Evolutionary conservation across 1,140 invertebrate species (phyloP).

Genomic region (Philaenus spumarius): DNA sequence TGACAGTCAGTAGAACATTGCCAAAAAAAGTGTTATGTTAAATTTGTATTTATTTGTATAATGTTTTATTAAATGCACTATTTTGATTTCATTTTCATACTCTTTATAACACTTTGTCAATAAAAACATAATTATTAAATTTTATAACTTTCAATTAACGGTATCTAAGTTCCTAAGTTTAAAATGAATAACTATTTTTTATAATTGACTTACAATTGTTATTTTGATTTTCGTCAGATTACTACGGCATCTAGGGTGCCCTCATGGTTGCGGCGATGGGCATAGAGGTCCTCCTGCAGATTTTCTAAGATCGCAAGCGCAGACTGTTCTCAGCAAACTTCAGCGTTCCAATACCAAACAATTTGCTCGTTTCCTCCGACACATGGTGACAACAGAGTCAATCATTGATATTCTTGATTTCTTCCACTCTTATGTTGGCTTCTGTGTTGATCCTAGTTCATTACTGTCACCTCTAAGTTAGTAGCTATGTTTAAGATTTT

Average conservation of each 20-base stretch:
- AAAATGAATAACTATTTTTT: too few species aligned
- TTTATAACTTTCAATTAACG: too few species aligned
- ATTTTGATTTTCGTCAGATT: conserved; percentile 50
- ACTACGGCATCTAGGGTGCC: conserved; percentile 87
- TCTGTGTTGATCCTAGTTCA: conserved; percentile 84
- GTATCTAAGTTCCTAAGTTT: too few species aligned
- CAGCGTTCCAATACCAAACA: conserved; percentile 57
- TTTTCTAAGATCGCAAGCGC: conserved; percentile 79
- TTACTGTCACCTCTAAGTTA: conserved; percentile 79
- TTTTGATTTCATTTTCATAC: too few species aligned
- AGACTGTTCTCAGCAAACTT: conserved; percentile 72
- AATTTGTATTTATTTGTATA: too few species aligned
- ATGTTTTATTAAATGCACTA: too few species aligned
- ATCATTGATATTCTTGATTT: conserved; percentile 85
- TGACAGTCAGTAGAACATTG: too few species aligned
- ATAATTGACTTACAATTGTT: conserved; percentile 1
- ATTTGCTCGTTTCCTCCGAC: conserved; percentile 71
- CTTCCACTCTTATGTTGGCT: conserved; percentile 91
- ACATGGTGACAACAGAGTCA: conserved; percentile 67
- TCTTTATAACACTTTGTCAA: too few species aligned
- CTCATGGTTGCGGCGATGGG: conserved; percentile 78
- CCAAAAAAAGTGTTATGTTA: too few species aligned
- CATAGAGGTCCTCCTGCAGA: conserved; percentile 82
- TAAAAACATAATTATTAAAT: too few species aligned
- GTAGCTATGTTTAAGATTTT: conserved; percentile 35